Evolutionary conservation across 2,888 invertebrate species (phyloP), one percentile per base, ranked within the genome.

Genomic region (Osmoderma eremita): DNA sequence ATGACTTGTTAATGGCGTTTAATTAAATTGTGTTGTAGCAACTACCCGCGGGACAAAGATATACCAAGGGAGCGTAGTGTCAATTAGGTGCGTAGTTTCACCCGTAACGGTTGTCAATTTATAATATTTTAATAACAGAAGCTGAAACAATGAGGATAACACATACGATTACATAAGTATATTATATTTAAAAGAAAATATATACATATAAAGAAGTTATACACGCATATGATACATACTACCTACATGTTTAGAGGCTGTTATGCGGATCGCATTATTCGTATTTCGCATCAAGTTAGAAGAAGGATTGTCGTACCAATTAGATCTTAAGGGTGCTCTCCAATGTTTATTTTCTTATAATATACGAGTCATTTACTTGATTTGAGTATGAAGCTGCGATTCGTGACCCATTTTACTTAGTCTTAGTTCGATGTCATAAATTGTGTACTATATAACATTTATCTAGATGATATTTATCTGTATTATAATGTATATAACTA

Each of bases 31-130:
- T 81, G 81, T 81, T 81, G 79, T 81, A 80, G 79, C 80, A 80
- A 81, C 80, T 79, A 74, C 74, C 45, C 45, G 58, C 15, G 13
- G 63, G 51, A 42, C 42, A 42, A 63, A 54, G 30, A 65, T 68
- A 65, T 66, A 30, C 6, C 30, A 6, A 70, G 73, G 72, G 78
- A 78, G 78, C 77, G 76, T 79, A 78, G 78, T 80, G 77, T 81
- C 80, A 81, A 80, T 81, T 81, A 81, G 81, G 76, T 78, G 78
- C 79, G 76, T 79, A 79, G 77, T 72, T 78, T 78, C 79, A 78
- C 78, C 79, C 80, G 80, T 80, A 79, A 80, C 79, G 75, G 76
- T 80, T 79, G 80, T 81, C 80, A 80, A 81, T 81, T 81, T 80
- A 53, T 53, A 17, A 53, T 53, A 53, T 17, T 36, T 53, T 53